Evolutionary conservation across 2,113 vertebrate genomes (phyloP).

Genomic region (Salminus brasiliensis): DNA sequence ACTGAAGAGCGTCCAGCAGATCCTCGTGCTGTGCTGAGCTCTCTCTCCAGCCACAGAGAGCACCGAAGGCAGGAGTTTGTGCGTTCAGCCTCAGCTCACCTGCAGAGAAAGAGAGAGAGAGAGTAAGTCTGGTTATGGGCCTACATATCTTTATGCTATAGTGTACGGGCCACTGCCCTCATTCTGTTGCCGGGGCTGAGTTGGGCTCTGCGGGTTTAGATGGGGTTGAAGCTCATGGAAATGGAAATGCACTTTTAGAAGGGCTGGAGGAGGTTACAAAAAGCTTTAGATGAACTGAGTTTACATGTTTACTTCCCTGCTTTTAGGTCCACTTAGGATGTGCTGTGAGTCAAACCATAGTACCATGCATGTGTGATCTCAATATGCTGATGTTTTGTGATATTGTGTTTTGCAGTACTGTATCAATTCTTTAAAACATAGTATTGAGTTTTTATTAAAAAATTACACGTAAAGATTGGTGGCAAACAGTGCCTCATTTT

Average conservation of each 20-base stretch:
- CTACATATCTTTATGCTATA: slow-evolving; percentile 49
- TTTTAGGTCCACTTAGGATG: slow-evolving; percentile 60
- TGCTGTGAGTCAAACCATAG: slow-evolving; percentile 57
- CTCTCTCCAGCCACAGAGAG: slow-evolving; percentile 15
- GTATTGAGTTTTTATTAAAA: too few relatives aligned
- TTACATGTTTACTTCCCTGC: slow-evolving; percentile 13
- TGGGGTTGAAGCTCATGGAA: slow-evolving; percentile 67
- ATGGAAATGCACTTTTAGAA: slow-evolving; percentile 66
- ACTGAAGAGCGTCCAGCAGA: background rate
- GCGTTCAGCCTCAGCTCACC: slow-evolving; percentile 1
- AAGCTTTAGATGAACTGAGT: slow-evolving; percentile 56
- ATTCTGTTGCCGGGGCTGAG: slow-evolving; percentile 47
- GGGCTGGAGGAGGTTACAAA: slow-evolving; percentile 53
- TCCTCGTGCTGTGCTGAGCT: slow-evolving; percentile 3
- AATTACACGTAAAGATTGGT: too few relatives aligned
- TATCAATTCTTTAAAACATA: too few relatives aligned
- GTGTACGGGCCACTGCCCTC: slow-evolving; percentile 42
- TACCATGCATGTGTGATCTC: slow-evolving; percentile 58
- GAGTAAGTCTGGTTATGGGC: slow-evolving; percentile 21
- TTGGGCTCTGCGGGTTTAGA: slow-evolving; percentile 52
- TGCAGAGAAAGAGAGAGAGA: slow-evolving; percentile 20
- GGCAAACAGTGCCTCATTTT: too few relatives aligned
- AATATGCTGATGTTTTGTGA: too few relatives aligned
- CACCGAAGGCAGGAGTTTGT: slow-evolving; percentile 16
- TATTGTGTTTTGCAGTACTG: too few relatives aligned